A percentile compares a stretch with the other conserved stretches of the same genome.
These are phyloP conservation scores for Drosophila setosimentum DNA, from an alignment of 2,888 invertebrate species.

Conservation along the genomic window DNA sequence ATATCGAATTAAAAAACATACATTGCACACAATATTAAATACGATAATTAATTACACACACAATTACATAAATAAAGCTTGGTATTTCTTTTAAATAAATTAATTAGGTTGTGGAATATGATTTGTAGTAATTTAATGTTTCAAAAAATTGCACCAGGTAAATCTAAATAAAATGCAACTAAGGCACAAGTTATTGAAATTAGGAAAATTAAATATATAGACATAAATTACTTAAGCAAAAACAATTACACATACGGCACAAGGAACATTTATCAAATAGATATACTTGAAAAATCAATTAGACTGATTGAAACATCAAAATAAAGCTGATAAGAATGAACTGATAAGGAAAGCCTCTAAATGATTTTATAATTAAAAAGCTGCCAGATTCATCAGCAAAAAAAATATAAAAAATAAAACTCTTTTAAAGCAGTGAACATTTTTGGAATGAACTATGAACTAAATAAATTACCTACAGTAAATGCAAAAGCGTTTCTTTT, in stretches of 20 bases:
- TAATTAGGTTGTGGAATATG: slow-evolving; percentile 22
- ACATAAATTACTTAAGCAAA: slow-evolving; percentile 47
- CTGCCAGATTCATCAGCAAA: slow-evolving; percentile 1
- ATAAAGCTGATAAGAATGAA: slow-evolving; percentile 24
- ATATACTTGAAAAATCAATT: slow-evolving; percentile 14
- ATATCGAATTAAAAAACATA: slow-evolving; percentile 6
- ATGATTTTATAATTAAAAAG: slow-evolving; percentile 13
- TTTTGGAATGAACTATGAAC: slow-evolving; percentile 63
- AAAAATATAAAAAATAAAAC: slow-evolving; percentile 10
- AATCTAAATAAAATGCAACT: slow-evolving; percentile 1
- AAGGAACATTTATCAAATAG: slow-evolving; percentile 55
- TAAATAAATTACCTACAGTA: slow-evolving; percentile 75
- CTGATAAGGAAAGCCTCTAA: slow-evolving; percentile 58
- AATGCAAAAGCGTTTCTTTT: slow-evolving; percentile 70
- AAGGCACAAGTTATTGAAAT: neutral
- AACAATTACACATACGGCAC: slow-evolving; percentile 60
- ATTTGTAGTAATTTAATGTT: slow-evolving; percentile 24
- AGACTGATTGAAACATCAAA: slow-evolving; percentile 21
- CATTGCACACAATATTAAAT: slow-evolving; percentile 42
- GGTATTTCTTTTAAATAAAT: slow-evolving; percentile 34
- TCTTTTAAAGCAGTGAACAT: slow-evolving; percentile 41
- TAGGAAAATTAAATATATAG: slow-evolving; percentile 7
- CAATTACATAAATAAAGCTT: slow-evolving; percentile 70
- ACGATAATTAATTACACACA: slow-evolving; percentile 39
- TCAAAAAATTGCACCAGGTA: slow-evolving; percentile 3